Evolutionary conservation across 1,140 invertebrate species (phyloP), one percentile per base, ranked within the genome.

Genomic region (Drosophila lacteicornis): DNA sequence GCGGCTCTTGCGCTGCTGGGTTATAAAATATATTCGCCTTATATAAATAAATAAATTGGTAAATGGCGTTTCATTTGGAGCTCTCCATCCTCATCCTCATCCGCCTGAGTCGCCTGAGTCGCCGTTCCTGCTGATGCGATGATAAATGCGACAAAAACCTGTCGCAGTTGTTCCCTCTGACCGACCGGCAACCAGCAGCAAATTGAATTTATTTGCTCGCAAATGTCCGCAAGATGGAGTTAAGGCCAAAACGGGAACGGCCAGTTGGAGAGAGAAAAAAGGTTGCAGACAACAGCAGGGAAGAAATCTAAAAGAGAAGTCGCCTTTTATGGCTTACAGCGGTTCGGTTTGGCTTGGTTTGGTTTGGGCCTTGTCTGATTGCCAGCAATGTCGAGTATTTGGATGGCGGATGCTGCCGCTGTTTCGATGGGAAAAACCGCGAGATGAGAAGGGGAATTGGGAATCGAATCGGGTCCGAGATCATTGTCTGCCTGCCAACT

Each of bases 21-120:
- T 90, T 90, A 90, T 90, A 90, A 90, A 90, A 90, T 90, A 90
- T 90, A 90, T 91, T 90, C 85, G 85, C 79, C 86, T 90, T 90
- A 90, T 91, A 90, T 91, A 90, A 90, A 90, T 90, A 90, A 90
- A 90, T 88, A 88, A 90, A 90, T 88, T 90, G 85, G 81, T 88
- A 88, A 88, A 88, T 88, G 85, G 84, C 85, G 79, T 88, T 88
- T 85, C 80, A 88, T 88, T 90, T 84, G 80, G 53, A 81, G 66
- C 78, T 45, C 46, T 49, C 47, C 46, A 9, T 47, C 19, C 53
- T 50, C 19, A 12, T 15, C 30, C 22, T 25, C 22, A 25, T 25
- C 22, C 30, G 17, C 22, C 63, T 25, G 22, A 43, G 27, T 30
- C 30, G 36, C 42, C 51, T 13, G 40, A 42, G 13, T 27, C 13